These are phyloP conservation scores for Microchrysa polita DNA, from an alignment of 2,888 invertebrate genomes.

Conservation along the genomic window DNA sequence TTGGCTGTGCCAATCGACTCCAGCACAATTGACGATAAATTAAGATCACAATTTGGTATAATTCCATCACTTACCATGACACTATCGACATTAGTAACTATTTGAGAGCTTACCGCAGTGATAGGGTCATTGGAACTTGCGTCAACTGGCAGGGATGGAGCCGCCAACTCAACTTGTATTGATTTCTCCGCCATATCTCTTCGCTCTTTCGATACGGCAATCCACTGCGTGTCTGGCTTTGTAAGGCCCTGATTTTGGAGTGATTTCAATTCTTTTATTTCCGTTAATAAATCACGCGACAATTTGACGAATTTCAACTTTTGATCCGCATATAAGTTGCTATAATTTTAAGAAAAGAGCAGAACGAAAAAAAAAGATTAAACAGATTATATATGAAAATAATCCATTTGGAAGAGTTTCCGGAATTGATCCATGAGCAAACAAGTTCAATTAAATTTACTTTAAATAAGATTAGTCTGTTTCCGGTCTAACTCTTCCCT, in stretches of 20 bases:
- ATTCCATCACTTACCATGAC: conserved; percentile 28
- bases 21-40: conserved; percentile 4
- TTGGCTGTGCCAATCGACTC: neutral
- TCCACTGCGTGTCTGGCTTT: neutral
- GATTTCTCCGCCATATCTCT: neutral
- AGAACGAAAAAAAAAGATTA: neutral
- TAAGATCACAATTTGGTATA: conserved; percentile 3
- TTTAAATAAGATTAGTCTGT: too few relatives aligned
- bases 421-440: too few relatives aligned
- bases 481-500: too few relatives aligned
- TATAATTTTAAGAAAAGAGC: conserved; percentile 33
- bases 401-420: too few relatives aligned
- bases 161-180: conserved; percentile 5
- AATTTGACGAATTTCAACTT: conserved; percentile 57
- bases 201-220: neutral
- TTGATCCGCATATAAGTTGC: conserved; percentile 58
- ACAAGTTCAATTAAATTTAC: too few relatives aligned
- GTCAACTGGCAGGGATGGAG: neutral
- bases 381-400: too few relatives aligned
- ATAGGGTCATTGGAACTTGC: neutral
- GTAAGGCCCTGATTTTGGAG: neutral
- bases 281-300: conserved; percentile 56
- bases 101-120: conserved; percentile 1
- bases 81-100: neutral
- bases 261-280: conserved; percentile 60